A percentile compares a stretch with the other conserved stretches of the same genome.
Evolutionary conservation across 2,888 invertebrate species (phyloP).

Genomic region (Apamea crenata): DNA sequence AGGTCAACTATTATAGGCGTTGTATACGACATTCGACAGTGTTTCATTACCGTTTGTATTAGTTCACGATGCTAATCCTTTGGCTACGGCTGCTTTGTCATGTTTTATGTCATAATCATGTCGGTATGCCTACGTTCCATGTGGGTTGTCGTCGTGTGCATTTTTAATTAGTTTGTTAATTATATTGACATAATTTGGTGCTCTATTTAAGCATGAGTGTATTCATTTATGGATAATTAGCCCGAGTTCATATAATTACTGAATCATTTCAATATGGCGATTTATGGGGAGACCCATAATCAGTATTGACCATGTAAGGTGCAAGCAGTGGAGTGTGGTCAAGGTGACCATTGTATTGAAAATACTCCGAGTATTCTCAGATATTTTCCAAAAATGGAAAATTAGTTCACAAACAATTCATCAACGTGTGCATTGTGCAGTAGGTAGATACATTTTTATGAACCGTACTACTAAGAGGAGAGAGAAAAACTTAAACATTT

Average conservation of each 20-base stretch:
- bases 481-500: neutral
- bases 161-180: constrained; percentile 17
- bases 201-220: neutral
- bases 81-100: constrained; percentile 6
- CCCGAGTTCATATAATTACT: no score
- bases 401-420: neutral
- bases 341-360: neutral
- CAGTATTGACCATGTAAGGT: neutral
- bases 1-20: neutral
- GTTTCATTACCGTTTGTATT: constrained; percentile 42
- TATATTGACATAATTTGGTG: neutral
- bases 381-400: neutral
- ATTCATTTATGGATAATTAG: neutral
- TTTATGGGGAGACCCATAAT: neutral
- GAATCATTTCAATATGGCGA: no score
- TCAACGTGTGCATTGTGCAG: constrained; percentile 1
- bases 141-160: neutral
- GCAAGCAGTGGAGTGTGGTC: neutral
- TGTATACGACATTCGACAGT: constrained; percentile 35
- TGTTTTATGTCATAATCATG: constrained; percentile 34
- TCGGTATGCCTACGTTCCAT: constrained; percentile 4
- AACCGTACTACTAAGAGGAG: constrained; percentile 4
- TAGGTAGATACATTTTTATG: neutral
- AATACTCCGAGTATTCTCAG: neutral
- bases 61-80: constrained; percentile 27